Evolutionary conservation across 1,140 invertebrate genomes (phyloP).

Genomic region (Drosophila mayri): DNA sequence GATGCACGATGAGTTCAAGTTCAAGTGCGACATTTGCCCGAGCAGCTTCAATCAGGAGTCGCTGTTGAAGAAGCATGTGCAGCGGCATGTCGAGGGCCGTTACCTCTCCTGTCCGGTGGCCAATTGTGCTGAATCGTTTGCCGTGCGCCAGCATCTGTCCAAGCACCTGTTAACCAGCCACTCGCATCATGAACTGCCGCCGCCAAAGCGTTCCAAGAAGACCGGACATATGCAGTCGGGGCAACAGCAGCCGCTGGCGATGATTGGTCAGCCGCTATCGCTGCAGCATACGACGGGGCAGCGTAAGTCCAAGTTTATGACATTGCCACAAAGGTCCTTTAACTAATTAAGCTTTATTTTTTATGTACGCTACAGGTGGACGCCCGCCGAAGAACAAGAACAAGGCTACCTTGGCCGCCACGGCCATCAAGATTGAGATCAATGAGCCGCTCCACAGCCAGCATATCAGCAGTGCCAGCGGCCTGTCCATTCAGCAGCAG

Average conservation of each 20-base stretch:
- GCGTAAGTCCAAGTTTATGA: conserved; percentile 49
- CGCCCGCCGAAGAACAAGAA: conserved; percentile 82
- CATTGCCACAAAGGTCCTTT: not conserved
- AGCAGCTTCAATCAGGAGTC: conserved; percentile 84
- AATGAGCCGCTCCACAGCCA: conserved; percentile 82
- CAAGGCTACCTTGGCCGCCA: conserved; percentile 64
- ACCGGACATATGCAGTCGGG: conserved; percentile 61
- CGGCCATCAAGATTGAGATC: conserved; percentile 81
- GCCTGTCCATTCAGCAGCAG: conserved; percentile 81
- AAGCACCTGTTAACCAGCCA: conserved; percentile 83
- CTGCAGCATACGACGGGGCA: conserved; percentile 80
- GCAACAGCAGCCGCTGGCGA: conserved; percentile 76
- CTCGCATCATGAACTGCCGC: conserved; percentile 80
- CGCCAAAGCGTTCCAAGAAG: conserved; percentile 83
- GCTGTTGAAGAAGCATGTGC: conserved; percentile 84
- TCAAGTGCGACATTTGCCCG: conserved; percentile 83
- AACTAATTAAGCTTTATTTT: not conserved
- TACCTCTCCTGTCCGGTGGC: conserved; percentile 81
- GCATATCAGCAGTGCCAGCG: conserved; percentile 80
- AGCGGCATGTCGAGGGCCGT: conserved; percentile 83
- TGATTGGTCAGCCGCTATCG: conserved; percentile 77
- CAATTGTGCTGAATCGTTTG: conserved; percentile 82
- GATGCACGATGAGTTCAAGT: conserved; percentile 84
- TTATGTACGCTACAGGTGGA: conserved; percentile 74
- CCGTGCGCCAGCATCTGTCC: conserved; percentile 82